These are phyloP conservation scores for Morelia viridis DNA, from an alignment of 2,797 vertebrate species.

Conservation along the genomic window DNA sequence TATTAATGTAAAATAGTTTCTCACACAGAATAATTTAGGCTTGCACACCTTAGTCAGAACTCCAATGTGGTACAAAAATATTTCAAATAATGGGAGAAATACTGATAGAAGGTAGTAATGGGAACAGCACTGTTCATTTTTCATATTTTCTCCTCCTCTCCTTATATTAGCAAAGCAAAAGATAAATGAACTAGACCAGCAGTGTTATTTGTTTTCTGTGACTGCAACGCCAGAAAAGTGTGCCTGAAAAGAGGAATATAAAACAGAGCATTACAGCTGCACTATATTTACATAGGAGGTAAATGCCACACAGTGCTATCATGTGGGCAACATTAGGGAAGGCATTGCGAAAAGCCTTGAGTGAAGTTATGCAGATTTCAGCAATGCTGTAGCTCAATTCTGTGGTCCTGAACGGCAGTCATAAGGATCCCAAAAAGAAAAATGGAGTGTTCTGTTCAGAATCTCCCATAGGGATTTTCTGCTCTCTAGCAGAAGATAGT, in stretches of 20 bases:
- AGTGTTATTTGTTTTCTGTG: background rate
- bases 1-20: background rate
- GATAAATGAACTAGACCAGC: background rate
- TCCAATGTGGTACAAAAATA: background rate
- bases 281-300: background rate
- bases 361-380: background rate
- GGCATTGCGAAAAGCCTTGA: background rate
- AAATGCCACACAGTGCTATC: background rate
- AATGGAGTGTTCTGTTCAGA: background rate
- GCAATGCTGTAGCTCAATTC: background rate
- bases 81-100: background rate
- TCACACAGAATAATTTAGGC: background rate
- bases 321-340: background rate
- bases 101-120: background rate
- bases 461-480: background rate
- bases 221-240: background rate
- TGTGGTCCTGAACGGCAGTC: background rate
- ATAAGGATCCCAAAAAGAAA: background rate
- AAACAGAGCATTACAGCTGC: background rate
- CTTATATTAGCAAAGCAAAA: conserved; percentile 30
- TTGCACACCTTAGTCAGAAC: background rate
- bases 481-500: background rate
- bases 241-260: conserved; percentile 6
- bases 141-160: background rate
- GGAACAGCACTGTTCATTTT: background rate